Conservation (phyloP, 2,888 invertebrate species). For the Ethmia dodecea region DNA sequence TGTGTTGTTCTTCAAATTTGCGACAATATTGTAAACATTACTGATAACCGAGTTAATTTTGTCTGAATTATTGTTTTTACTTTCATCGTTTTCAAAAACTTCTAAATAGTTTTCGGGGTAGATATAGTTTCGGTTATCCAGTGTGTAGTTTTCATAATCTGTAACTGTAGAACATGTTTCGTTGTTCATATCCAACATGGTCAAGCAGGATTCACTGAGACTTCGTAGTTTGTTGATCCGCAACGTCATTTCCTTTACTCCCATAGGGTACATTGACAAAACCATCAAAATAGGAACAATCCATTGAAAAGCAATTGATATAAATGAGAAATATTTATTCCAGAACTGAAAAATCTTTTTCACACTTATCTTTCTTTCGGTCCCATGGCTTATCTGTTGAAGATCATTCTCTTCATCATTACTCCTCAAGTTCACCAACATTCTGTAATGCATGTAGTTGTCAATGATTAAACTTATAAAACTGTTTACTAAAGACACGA, state of each 20-base stretch:
- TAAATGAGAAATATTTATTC: constrained; percentile 46
- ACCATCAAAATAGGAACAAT: constrained; percentile 49
- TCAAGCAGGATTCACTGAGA: constrained; percentile 43
- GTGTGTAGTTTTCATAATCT: constrained; percentile 18
- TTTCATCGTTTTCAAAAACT: constrained; percentile 34
- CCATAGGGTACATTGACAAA: constrained; percentile 55
- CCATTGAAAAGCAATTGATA: constrained; percentile 58
- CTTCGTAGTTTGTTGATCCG: constrained; percentile 27
- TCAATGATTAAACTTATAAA: constrained; percentile 59
- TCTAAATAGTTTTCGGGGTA: constrained; percentile 40
- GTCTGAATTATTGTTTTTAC: constrained; percentile 27
- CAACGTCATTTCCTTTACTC: constrained; percentile 40
- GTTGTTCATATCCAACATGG: constrained; percentile 42
- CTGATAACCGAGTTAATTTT: constrained; percentile 41
- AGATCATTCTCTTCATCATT: constrained; percentile 48
- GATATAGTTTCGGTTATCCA: constrained; percentile 37
- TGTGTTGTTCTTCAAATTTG: constrained; percentile 39
- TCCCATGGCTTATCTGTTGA: constrained; percentile 30
- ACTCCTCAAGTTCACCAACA: constrained; percentile 40
- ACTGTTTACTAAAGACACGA: constrained; percentile 61
- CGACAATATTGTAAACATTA: constrained; percentile 50
- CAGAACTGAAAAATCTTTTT: constrained; percentile 29
- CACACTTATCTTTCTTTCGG: constrained; percentile 18
- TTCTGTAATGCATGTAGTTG: constrained; percentile 63
- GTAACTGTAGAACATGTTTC: constrained; percentile 30